These are phyloP conservation scores for Carassius auratus DNA, from an alignment of 2,113 vertebrate genomes.

Conservation along the genomic window DNA sequence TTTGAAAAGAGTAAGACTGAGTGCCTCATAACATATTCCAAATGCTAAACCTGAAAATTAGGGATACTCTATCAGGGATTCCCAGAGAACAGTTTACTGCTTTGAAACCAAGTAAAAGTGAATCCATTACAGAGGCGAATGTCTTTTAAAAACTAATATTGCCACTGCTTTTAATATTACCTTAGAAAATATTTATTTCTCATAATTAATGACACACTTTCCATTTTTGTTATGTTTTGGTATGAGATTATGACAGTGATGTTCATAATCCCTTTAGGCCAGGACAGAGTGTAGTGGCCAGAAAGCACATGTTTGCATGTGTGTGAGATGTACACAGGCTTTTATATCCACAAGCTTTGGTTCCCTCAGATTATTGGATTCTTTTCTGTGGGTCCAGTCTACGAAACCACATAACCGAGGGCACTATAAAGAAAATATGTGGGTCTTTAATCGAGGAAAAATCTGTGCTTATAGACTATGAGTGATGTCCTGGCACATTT, in stretches of 20 bases:
- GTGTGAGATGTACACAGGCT: conserved; percentile 53
- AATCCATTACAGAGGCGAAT: neutral
- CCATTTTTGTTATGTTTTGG: conserved; percentile 3
- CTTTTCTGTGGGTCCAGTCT: conserved; percentile 55
- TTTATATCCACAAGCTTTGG: conserved; percentile 58
- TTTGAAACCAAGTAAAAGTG: conserved; percentile 21
- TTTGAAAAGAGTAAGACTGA: conserved; percentile 67
- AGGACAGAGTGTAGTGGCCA: neutral
- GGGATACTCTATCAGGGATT: neutral
- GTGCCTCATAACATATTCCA: conserved; percentile 56
- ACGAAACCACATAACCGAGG: conserved; percentile 71
- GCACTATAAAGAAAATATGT: conserved; percentile 80
- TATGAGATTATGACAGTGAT: conserved; percentile 6
- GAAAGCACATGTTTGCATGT: conserved; percentile 60
- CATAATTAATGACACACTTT: neutral
- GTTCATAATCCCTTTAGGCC: neutral
- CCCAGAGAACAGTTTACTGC: conserved; percentile 25
- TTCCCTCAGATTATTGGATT: conserved; percentile 60
- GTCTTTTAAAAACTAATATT: conserved; percentile 23
- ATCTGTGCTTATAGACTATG: conserved; percentile 74
- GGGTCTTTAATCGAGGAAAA: conserved; percentile 79
- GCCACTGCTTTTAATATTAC: neutral
- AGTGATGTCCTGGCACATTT: conserved; percentile 80
- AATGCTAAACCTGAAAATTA: conserved; percentile 32
- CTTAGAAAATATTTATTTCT: neutral